phyloP scores from a whole-genome alignment of 2,888 invertebrate genomes.

The Drosophila macrospina region DNA sequence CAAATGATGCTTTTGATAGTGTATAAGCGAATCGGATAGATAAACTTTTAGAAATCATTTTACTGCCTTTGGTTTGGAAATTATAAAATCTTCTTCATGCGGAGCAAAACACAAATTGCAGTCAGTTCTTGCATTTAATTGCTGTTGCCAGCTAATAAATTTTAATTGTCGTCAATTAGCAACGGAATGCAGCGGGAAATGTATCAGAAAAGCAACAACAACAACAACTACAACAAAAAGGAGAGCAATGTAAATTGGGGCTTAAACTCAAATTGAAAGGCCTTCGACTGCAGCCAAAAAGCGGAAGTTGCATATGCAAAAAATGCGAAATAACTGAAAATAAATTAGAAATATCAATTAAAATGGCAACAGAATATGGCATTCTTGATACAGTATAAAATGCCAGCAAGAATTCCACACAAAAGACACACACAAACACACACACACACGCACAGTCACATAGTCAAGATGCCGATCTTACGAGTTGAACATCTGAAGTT shows the following conservation, averaged over 20 bases:
- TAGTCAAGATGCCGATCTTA: conserved; percentile 35
- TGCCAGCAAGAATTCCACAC: conserved; percentile 3
- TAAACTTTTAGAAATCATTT: neutral
- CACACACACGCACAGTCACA: neutral
- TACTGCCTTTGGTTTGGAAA: conserved; percentile 18
- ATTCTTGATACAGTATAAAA: conserved; percentile 20
- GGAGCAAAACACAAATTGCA: conserved; percentile 38
- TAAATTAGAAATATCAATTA: conserved; percentile 49
- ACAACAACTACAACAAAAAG: conserved; percentile 2
- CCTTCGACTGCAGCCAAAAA: conserved; percentile 44
- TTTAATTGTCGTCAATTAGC: conserved; percentile 80
- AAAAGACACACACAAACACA: too few species aligned
- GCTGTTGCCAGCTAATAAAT: conserved; percentile 81
- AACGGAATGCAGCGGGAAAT: conserved; percentile 72
- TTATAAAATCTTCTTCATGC: conserved; percentile 37
- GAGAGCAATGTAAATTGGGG: conserved; percentile 57
- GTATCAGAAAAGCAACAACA: conserved; percentile 14
- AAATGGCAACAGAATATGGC: conserved; percentile 21
- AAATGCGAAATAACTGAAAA: conserved; percentile 39
- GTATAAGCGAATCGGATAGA: neutral
- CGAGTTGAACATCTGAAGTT: conserved; percentile 2
- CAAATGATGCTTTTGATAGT: too few species aligned
- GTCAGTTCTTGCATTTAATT: conserved; percentile 72
- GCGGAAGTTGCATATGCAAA: conserved; percentile 52
- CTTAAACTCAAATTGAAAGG: conserved; percentile 38